Conservation (phyloP, 2,113 vertebrate genomes). For the Mastomys coucha region DNA sequence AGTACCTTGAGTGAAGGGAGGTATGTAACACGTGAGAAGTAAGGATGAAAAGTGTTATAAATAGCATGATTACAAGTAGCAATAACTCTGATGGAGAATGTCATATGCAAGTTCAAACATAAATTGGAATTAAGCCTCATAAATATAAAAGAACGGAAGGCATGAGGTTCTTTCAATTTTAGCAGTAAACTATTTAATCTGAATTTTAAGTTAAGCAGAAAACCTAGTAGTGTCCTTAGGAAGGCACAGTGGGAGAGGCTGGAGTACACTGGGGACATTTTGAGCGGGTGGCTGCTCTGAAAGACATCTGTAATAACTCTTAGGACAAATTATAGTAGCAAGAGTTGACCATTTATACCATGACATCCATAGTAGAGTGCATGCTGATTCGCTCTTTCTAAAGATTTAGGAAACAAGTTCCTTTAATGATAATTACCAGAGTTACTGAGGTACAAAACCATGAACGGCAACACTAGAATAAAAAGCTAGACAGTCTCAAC, state of each 20-base stretch:
- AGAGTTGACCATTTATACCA: neutral
- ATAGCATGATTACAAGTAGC: constrained; percentile 71
- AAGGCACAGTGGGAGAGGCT: neutral
- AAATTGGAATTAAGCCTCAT: constrained; percentile 72
- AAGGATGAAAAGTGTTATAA: constrained; percentile 71
- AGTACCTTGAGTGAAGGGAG: constrained; percentile 47
- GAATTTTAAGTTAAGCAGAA: constrained; percentile 47
- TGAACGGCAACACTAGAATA: neutral
- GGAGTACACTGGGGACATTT: neutral
- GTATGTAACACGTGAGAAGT: constrained; percentile 67
- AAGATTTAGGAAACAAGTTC: neutral
- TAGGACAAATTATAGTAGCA: constrained; percentile 14
- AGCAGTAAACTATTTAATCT: constrained; percentile 64
- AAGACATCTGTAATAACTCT: neutral
- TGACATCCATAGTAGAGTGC: neutral
- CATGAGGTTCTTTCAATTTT: constrained; percentile 53
- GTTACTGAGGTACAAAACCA: neutral
- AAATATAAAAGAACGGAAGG: constrained; percentile 72
- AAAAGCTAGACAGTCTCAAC: neutral
- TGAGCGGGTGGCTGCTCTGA: constrained; percentile 32
- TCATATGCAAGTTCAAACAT: constrained; percentile 72
- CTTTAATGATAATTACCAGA: neutral
- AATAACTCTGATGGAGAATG: constrained; percentile 76
- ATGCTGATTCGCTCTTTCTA: neutral
- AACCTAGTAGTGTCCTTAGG: constrained; percentile 22